Conservation (phyloP, 2,113 vertebrate species). For the Datnioides undecimradiatus region DNA sequence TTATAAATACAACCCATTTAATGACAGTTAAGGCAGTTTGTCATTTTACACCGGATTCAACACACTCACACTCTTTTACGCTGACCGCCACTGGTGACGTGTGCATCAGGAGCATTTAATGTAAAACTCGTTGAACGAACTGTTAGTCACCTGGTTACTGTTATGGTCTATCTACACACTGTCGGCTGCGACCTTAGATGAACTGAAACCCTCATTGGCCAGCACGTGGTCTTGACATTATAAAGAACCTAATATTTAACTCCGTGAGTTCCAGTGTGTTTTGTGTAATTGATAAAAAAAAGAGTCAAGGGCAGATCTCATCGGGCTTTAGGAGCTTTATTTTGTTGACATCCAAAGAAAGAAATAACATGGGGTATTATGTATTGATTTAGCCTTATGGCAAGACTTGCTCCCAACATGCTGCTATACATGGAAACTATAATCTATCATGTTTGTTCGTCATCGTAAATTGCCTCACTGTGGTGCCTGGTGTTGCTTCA, state of each 20-base stretch:
- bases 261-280: neutral
- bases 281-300: neutral
- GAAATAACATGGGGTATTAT: neutral
- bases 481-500: slow-evolving; percentile 1
- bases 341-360: neutral
- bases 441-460: slow-evolving; percentile 14
- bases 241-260: neutral
- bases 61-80: neutral
- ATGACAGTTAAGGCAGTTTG: slow-evolving; percentile 9
- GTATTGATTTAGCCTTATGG: slow-evolving; percentile 38
- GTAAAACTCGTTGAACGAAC: neutral
- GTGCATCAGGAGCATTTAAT: neutral
- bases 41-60: neutral
- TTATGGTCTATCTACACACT: too few species aligned
- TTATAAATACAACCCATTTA: slow-evolving; percentile 9
- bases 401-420: slow-evolving; percentile 18
- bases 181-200: neutral
- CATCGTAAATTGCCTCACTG: slow-evolving; percentile 19
- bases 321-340: neutral
- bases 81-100: neutral
- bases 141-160: too few species aligned
- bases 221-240: neutral
- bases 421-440: slow-evolving; percentile 25
- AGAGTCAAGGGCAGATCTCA: neutral
- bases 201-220: neutral